Conservation (phyloP, 2,113 vertebrate species). For the Oceanodroma tethys region DNA sequence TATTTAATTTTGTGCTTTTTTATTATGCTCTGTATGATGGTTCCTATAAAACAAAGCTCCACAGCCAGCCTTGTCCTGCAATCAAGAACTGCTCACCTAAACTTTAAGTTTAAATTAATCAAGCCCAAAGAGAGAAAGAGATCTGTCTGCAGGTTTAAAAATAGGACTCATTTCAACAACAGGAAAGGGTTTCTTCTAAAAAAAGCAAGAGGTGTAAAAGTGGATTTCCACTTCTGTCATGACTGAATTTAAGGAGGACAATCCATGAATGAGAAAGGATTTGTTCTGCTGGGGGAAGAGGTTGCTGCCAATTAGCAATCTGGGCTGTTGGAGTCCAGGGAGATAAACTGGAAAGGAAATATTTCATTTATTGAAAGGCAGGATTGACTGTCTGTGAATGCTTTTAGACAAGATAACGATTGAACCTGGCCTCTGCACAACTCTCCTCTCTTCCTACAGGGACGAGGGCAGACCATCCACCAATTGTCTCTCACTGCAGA, state of each 20-base stretch:
- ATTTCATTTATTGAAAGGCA: background rate
- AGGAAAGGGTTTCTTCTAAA: background rate
- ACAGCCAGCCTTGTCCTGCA: background rate
- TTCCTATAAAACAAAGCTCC: background rate
- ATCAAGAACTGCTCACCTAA: background rate
- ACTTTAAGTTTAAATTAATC: background rate
- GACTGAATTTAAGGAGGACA: background rate
- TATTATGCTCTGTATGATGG: background rate
- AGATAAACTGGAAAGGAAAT: constrained; percentile 28
- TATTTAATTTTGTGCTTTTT: background rate
- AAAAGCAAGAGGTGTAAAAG: background rate
- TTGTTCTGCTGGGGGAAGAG: background rate
- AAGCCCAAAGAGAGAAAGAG: background rate
- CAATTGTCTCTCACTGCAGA: background rate
- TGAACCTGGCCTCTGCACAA: background rate
- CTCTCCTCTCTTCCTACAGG: background rate
- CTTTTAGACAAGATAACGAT: background rate
- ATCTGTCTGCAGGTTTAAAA: background rate
- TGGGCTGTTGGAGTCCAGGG: background rate
- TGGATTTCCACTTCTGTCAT: background rate
- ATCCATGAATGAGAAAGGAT: background rate
- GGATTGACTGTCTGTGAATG: background rate
- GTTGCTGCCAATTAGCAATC: background rate
- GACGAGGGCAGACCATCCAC: background rate
- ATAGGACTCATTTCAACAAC: background rate